Percentiles rank a stretch among this genome's conserved stretches.
phyloP scores from a whole-genome alignment of 2,113 vertebrate species.

The Apeltes quadracus region DNA sequence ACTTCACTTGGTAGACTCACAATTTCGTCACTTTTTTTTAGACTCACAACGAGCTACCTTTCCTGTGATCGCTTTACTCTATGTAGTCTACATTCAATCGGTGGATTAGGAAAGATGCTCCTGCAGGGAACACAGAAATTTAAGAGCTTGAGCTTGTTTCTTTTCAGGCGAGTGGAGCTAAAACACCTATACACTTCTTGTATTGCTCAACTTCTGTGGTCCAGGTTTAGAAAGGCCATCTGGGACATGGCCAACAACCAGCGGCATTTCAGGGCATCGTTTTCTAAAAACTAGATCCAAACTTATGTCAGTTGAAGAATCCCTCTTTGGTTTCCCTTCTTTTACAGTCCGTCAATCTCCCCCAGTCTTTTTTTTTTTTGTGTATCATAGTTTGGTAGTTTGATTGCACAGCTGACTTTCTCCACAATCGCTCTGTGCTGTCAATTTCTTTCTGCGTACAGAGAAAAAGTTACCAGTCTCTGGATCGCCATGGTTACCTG shows the following conservation, averaged over 20 bases:
- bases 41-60: background rate
- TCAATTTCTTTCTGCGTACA: background rate
- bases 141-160: too few relatives aligned
- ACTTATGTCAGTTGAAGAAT: constrained; percentile 4
- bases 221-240: constrained; percentile 26
- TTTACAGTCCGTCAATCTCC: background rate
- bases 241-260: constrained; percentile 23
- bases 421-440: background rate
- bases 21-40: too few relatives aligned
- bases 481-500: background rate
- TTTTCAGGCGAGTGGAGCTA: too few relatives aligned
- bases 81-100: background rate
- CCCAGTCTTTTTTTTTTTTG: background rate
- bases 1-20: too few relatives aligned
- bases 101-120: background rate
- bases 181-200: constrained; percentile 2
- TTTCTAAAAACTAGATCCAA: too few relatives aligned
- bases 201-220: constrained; percentile 16
- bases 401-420: constrained; percentile 1
- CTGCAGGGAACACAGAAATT: constrained; percentile 6
- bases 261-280: constrained; percentile 17
- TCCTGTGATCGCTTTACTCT: background rate
- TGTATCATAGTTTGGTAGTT: background rate
- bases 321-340: background rate
- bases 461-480: constrained; percentile 8